These are phyloP conservation scores for Neuroterus valhalla DNA, from an alignment of 1,140 invertebrate genomes.

Conservation along the genomic window DNA sequence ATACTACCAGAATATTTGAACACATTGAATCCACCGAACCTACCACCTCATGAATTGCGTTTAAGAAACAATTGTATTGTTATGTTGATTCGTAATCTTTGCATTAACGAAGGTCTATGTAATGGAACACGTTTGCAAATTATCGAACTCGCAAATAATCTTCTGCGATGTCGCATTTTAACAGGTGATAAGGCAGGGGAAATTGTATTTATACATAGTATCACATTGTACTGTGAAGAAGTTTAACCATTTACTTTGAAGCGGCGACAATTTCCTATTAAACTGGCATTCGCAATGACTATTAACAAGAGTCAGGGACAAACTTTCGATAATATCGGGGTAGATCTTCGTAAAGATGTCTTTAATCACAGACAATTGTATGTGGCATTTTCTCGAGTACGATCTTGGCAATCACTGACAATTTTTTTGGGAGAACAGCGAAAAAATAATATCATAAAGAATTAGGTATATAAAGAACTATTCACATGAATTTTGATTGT, in stretches of 20 bases:
- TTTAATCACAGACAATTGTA: constrained; percentile 17
- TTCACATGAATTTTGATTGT: no score
- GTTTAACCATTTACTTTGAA: no score
- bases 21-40: constrained; percentile 35
- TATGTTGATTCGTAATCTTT: no score
- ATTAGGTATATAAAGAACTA: no score
- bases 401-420: constrained; percentile 2
- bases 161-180: no score
- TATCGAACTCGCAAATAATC: no score
- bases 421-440: neutral
- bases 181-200: constrained; percentile 21
- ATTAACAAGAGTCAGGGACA: constrained; percentile 10
- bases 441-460: no score
- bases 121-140: constrained; percentile 47
- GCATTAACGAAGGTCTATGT: constrained; percentile 42
- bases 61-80: no score
- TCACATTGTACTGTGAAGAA: constrained; percentile 29
- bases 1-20: no score
- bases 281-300: constrained; percentile 34
- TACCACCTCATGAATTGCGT: constrained; percentile 39
- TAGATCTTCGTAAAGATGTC: no score
- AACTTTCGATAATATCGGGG: no score
- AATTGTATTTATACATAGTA: neutral
- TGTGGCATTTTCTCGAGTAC: constrained; percentile 1
- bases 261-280: no score